Evolutionary conservation across 1,140 invertebrate genomes (phyloP).

Genomic region (Heliconius eleuchia): DNA sequence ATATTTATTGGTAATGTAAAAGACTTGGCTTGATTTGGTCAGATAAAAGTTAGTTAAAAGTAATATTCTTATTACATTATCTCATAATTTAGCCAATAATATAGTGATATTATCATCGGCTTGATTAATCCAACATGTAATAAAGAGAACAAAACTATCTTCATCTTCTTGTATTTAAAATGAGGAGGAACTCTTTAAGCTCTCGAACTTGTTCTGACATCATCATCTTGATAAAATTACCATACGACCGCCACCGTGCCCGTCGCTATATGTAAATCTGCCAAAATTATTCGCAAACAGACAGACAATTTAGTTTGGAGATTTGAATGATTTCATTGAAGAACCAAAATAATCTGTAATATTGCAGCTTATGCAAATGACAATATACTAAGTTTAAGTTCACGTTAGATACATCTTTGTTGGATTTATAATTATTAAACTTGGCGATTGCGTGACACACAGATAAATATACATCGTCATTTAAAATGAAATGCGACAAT

Average conservation of each 20-base stretch:
- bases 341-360: not conserved
- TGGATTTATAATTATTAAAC: not conserved
- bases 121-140: not conserved
- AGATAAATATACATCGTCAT: not conserved
- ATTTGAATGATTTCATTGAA: constrained; percentile 9
- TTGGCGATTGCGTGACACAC: not conserved
- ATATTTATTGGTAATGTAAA: no score
- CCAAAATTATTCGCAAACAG: constrained; percentile 10
- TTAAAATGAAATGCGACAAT: not conserved
- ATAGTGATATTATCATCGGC: not conserved
- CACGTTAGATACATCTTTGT: not conserved
- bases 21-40: no score
- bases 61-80: no score
- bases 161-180: not conserved
- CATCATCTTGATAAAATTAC: constrained; percentile 9
- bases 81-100: not conserved
- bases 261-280: not conserved
- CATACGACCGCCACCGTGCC: not conserved
- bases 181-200: not conserved
- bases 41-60: no score
- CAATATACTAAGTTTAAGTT: not conserved
- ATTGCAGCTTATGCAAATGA: constrained; percentile 10
- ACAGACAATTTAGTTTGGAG: not conserved
- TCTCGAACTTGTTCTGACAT: not conserved
- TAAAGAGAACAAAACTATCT: constrained; percentile 7